Evolutionary conservation across 1,140 invertebrate species (phyloP), one percentile per base, ranked within the genome.

Genomic region (Vanessa tameamea): DNA sequence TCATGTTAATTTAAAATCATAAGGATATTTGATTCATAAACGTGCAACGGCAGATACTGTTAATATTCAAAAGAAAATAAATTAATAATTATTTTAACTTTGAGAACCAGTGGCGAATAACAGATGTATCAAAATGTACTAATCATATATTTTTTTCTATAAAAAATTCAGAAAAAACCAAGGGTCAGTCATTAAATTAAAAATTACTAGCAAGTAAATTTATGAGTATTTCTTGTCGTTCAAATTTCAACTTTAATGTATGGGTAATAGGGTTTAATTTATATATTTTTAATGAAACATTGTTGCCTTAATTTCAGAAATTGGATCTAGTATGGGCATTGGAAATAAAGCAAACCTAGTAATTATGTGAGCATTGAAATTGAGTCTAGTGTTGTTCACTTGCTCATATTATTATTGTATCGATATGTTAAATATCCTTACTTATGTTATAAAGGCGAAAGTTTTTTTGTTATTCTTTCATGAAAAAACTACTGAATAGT

Each of bases 281-380:
- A 43, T 55, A 47, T 47, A n/a, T 57, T 13, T 7, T 23, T 23
- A 0, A 16, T 5, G 47, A 57, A 66, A 78, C 76, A 74, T 31
- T 72, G 77, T 78, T 72, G 69, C 70, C 47, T 57, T 70, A 75
- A 77, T 77, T 79, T 73, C 63, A 66, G 67, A 73, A 78, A 73
- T 78, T 65, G 70, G 47, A 53, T 71, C 57, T 72, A 70, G 73
- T 76, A 72, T 68, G 72, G 57, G 65, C 57, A 50, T 68, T 50
- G 53, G 12, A 16, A 74, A 69, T 50, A 43, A 68, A 73, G 64
- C 69, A 69, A 76, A 64, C 66, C 72, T 78, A 73, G 72, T 75
- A 74, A 80, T 80, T 80, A 80, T 72, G 79, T 69, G 63, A 68
- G 69, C 61, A 76, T 76, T 70, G 73, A 72, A 69, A 69, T 75